Evolutionary conservation across 2,888 invertebrate genomes (phyloP), one percentile per base, ranked within the genome.

Genomic region (Latrodectus hesperus): DNA sequence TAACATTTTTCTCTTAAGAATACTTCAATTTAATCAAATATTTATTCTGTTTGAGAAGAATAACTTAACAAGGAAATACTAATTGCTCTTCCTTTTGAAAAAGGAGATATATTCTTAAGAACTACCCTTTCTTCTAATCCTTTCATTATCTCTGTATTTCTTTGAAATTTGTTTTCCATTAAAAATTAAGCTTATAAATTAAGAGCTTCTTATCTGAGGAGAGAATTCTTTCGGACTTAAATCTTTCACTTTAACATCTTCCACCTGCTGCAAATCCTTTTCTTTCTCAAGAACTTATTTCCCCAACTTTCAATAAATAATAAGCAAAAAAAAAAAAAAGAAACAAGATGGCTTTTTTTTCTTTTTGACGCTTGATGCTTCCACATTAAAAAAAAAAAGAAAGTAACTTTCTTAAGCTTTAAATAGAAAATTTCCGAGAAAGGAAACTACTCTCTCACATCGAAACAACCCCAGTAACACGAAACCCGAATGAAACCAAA

Each of bases 401-500:
- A 14, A 55, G 55, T 16, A 14, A 14, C 16, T 16, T 16, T 55
- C 11, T 55, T 55, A 5, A 16, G 55, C 55, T 5, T 16, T 14
- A 55, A 55, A 55, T 14, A 16, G 22, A 22, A 22, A 22, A 22
- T 22, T 22, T 22, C 22, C 22, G 1, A 22, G 22, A 22, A 22
- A 22, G 22, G 22, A 22, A 22, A 22, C 22, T 22, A 22, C 22
- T 22, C 22, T 22, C 22, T 22, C 22, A 14, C 55, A 55, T 55
- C 14, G 70, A 22, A 70, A 70, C 16, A 70, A 38, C 22, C 70
- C 49, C 53, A 78, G 51, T 70, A 70, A 55, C 38, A 55, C n/a
- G n/a, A 70, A 78, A 17, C 12, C 38, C 11, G 52, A 70, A 70
- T 38, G 67, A 71, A 17, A 52, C 53, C 16, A 52, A 81, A 65